A percentile compares a stretch with the other conserved stretches of the same genome.
Evolutionary conservation across 2,888 invertebrate genomes (phyloP).

Genomic region (Aphidius colemani): DNA sequence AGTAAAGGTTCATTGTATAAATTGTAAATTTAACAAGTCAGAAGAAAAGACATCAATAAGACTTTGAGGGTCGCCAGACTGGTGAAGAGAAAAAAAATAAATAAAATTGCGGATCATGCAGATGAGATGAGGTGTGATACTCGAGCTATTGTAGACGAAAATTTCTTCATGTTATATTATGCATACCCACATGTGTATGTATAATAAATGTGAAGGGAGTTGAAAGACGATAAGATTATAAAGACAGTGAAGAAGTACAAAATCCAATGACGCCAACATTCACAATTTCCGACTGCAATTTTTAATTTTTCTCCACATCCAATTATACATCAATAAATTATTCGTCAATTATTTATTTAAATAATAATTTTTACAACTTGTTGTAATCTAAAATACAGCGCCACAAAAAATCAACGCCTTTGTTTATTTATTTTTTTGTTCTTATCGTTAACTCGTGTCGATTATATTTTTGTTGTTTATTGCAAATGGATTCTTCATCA

Average conservation of each 20-base stretch:
- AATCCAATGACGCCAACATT: too few species aligned
- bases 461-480: conserved; percentile 60
- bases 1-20: too few species aligned
- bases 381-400: conserved; percentile 40
- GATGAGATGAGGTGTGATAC: too few species aligned
- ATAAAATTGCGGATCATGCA: too few species aligned
- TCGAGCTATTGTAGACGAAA: not conserved
- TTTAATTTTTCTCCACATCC: not conserved
- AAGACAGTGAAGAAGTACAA: too few species aligned
- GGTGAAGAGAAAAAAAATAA: too few species aligned
- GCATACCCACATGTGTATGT: conserved; percentile 18
- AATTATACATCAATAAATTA: too few species aligned
- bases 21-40: too few species aligned
- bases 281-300: conserved; percentile 7
- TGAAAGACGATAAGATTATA: conserved; percentile 24
- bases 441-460: conserved; percentile 32
- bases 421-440: not conserved
- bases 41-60: too few species aligned
- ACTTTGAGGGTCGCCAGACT: too few species aligned
- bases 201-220: not conserved
- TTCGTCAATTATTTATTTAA: too few species aligned
- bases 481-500: conserved; percentile 60
- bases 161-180: conserved; percentile 2
- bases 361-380: conserved; percentile 17
- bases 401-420: conserved; percentile 48